Conservation (phyloP, 2,797 vertebrate species). For the Crax fasciolata region DNA sequence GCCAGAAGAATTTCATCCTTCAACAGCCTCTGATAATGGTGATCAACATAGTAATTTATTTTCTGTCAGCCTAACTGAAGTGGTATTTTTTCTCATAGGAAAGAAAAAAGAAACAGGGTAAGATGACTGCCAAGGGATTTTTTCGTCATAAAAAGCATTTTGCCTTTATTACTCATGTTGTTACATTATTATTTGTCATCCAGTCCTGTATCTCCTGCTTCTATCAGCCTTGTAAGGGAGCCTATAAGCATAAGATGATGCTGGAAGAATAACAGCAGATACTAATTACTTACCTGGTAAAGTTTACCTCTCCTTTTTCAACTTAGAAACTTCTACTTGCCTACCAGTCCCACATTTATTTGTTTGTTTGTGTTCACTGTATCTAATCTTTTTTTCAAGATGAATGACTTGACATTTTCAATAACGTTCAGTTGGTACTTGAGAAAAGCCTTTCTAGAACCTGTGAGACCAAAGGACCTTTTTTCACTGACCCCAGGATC, state of each 20-base stretch:
- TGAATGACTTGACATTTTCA: background rate
- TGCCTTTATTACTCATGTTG: background rate
- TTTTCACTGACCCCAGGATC: background rate
- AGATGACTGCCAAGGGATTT: background rate
- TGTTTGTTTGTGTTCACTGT: background rate
- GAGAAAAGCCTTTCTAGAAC: background rate
- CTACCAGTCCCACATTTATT: background rate
- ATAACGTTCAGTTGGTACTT: background rate
- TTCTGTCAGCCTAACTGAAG: background rate
- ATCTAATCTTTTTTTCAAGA: background rate
- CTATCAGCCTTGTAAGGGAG: background rate
- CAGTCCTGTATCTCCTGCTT: background rate
- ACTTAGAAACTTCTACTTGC: background rate
- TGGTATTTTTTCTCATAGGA: background rate
- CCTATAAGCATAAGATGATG: background rate
- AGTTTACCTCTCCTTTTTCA: background rate
- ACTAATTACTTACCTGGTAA: background rate
- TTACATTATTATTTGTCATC: background rate
- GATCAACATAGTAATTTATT: background rate
- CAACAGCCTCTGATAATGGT: background rate
- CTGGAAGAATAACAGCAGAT: background rate
- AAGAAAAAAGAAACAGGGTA: background rate
- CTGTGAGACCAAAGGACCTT: background rate
- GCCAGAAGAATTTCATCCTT: background rate
- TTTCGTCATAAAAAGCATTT: background rate